phyloP scores from a whole-genome alignment of 1,140 invertebrate species.

The Aphelinus atriplicis region DNA sequence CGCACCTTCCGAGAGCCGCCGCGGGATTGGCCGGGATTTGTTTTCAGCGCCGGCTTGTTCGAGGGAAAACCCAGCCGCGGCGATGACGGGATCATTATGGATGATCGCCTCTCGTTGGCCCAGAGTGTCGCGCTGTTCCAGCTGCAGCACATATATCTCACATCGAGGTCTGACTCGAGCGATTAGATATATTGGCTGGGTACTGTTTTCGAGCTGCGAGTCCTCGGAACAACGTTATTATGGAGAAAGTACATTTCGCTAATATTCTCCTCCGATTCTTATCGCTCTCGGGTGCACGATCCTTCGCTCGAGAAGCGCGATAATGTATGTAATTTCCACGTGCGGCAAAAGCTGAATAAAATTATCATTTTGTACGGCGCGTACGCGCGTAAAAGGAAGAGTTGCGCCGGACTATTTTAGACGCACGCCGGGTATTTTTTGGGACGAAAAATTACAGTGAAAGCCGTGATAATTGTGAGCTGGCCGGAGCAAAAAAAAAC shows the following conservation, averaged over 20 bases:
- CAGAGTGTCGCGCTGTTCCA: too few species aligned
- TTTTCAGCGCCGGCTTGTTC: not conserved
- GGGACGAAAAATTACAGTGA: too few species aligned
- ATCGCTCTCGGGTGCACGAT: not conserved
- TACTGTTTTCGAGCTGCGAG: too few species aligned
- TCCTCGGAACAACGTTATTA: not conserved
- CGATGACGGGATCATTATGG: not conserved
- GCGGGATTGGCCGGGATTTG: not conserved
- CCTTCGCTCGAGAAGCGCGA: not conserved
- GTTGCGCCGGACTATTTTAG: too few species aligned
- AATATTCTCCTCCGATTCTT: not conserved
- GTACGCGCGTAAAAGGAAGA: too few species aligned
- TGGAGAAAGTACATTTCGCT: constrained; percentile 10
- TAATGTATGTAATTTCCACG: constrained; percentile 1
- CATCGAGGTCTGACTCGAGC: too few species aligned
- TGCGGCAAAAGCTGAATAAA: not conserved
- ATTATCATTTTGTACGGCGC: not conserved
- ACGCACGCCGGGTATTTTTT: too few species aligned
- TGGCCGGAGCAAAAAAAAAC: too few species aligned
- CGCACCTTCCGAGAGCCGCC: not conserved
- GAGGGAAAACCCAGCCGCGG: not conserved
- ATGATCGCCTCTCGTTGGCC: too few species aligned
- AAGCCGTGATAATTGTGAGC: too few species aligned
- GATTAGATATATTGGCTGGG: too few species aligned
- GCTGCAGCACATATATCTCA: too few species aligned